phyloP scores from a whole-genome alignment of 1,140 invertebrate genomes.

The Papilio machaon region DNA sequence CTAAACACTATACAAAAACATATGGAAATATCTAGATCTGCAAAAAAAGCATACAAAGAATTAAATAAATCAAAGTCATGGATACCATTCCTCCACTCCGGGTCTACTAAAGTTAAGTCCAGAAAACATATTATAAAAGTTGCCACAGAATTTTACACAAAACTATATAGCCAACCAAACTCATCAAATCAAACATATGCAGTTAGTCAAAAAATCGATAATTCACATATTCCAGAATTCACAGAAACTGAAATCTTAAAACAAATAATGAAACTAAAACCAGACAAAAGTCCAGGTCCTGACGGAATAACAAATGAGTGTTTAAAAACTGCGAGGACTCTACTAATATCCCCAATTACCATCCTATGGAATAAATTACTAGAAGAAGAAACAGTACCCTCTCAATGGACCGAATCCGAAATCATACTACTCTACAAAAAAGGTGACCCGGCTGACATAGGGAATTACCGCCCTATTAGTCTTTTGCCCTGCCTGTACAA shows the following conservation, averaged over 20 bases:
- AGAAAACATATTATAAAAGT: constrained; percentile 47
- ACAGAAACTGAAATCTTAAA: constrained; percentile 40
- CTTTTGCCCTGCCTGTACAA: constrained; percentile 55
- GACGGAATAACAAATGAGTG: constrained; percentile 45
- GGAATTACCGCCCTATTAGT: constrained; percentile 63
- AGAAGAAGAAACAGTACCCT: constrained; percentile 48
- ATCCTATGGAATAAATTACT: constrained; percentile 50
- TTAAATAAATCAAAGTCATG: constrained; percentile 47
- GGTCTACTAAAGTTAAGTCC: constrained; percentile 40
- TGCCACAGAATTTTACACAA: constrained; percentile 47
- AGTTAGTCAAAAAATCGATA: not conserved
- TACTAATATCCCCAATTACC: constrained; percentile 44
- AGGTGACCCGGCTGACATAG: constrained; percentile 52
- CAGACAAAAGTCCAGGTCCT: constrained; percentile 43
- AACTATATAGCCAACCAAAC: constrained; percentile 44
- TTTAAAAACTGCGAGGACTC: constrained; percentile 40
- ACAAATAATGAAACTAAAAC: constrained; percentile 44
- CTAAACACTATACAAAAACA: constrained; percentile 43
- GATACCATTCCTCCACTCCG: constrained; percentile 44
- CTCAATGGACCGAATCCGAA: constrained; percentile 50
- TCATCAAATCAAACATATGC: constrained; percentile 6
- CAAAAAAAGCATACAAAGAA: constrained; percentile 52
- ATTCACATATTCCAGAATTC: constrained; percentile 35
- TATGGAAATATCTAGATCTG: constrained; percentile 42
- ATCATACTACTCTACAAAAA: constrained; percentile 61